A percentile compares a stretch with the other conserved stretches of the same genome.
These are phyloP conservation scores for Muscidifurax raptorellus DNA, from an alignment of 1,140 invertebrate species.

Conservation along the genomic window DNA sequence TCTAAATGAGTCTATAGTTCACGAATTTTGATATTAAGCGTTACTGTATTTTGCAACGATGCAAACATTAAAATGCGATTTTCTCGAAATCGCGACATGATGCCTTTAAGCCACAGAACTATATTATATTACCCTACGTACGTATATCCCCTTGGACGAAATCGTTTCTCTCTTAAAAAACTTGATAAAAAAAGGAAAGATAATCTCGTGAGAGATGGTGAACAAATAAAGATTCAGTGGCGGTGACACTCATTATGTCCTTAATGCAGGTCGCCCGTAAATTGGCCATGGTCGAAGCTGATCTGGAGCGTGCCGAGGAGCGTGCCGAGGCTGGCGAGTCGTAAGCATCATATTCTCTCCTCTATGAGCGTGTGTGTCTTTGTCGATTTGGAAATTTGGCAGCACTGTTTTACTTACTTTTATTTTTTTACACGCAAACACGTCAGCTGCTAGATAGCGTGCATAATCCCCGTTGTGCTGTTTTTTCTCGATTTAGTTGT, in stretches of 20 bases:
- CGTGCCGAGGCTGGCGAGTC: slow-evolving; percentile 99
- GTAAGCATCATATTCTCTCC: slow-evolving; percentile 83
- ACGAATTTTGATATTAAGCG: no score
- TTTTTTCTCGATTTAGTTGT: slow-evolving; percentile 29
- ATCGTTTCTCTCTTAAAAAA: not conserved
- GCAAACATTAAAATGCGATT: no score
- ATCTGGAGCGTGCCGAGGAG: slow-evolving; percentile 99
- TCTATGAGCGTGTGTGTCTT: slow-evolving; percentile 49
- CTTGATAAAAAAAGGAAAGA: not conserved
- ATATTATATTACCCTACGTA: no score
- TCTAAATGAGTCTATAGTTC: no score
- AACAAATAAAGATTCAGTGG: slow-evolving; percentile 10
- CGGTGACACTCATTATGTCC: slow-evolving; percentile 61
- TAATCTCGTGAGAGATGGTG: not conserved
- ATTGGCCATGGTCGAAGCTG: slow-evolving; percentile 99
- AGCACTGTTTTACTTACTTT: not conserved
- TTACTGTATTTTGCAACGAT: no score
- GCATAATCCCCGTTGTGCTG: not conserved
- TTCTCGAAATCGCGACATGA: no score
- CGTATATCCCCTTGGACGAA: not conserved
- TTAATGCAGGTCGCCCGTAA: slow-evolving; percentile 98
- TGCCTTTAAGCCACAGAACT: no score
- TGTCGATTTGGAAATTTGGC: not conserved
- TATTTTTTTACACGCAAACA: not conserved
- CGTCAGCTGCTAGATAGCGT: not conserved